Evolutionary conservation across 2,113 vertebrate genomes (phyloP).

Genomic region (Nothocercus julius): DNA sequence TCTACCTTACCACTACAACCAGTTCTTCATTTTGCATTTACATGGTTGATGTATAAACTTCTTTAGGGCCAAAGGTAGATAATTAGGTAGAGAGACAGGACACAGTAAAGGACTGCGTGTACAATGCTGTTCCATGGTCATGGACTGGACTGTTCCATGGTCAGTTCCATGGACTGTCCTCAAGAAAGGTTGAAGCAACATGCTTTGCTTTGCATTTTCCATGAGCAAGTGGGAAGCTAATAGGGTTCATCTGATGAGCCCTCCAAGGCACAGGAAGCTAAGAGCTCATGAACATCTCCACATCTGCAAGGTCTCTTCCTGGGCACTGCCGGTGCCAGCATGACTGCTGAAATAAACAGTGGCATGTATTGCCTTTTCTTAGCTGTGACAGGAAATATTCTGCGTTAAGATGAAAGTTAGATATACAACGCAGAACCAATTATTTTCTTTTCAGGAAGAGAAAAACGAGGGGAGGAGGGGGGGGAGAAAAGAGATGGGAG

Average conservation of each 20-base stretch:
- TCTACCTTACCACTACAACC: too few species aligned
- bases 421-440: background rate
- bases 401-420: background rate
- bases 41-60: background rate
- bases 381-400: background rate
- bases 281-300: background rate
- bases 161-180: background rate
- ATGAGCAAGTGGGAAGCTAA: background rate
- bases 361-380: background rate
- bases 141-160: background rate
- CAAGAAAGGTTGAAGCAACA: background rate
- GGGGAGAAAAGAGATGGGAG: background rate
- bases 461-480: background rate
- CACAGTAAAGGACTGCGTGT: accelerated
- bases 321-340: background rate
- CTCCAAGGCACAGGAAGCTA: background rate
- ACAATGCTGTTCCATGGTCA: background rate
- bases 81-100: background rate
- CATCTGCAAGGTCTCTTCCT: background rate
- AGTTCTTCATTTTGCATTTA: background rate
- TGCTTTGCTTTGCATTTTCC: background rate
- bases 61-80: background rate
- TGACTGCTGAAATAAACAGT: accelerated
- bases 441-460: background rate
- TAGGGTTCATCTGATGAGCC: too few species aligned